Evolutionary conservation across 2,888 invertebrate genomes (phyloP), one percentile per base, ranked within the genome.

Genomic region (Lasioglossum malachurum): DNA sequence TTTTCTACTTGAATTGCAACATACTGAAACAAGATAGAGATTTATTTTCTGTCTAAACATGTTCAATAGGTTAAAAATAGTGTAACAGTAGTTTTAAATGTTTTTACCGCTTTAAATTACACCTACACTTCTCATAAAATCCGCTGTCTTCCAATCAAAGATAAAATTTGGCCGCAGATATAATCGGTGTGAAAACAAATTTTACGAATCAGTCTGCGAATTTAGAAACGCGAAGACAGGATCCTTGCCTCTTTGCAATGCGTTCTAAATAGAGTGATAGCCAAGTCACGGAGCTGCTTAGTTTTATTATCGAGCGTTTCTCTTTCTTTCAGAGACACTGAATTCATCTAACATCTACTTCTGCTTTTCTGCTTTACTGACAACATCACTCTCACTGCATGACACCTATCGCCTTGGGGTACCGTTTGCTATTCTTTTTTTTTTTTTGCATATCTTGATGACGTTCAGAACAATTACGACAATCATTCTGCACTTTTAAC

Each of bases 311-410:
- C 69, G 74, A 77, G 88, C 80, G 89, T 91, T 91, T 93, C 87
- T 93, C 82, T 93, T 93, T 91, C 87, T 94, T 94, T 93, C 92
- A 94, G 92, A 93, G 82, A 73, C 79, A 89, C 87, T 92, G 91
- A 93, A 86, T 84, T 87, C 83, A 87, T 69, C 83, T 87, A 90
- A 90, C 75, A 87, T 86, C 84, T 82, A 57, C 84, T 87, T 87
- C 89, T 90, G 87, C 84, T 88, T 89, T 89, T 92, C 87, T 92
- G 86, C 91, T 92, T 90, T 92, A 74, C n/a, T 86, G 87, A 84
- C 85, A 88, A 83, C 88, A 84, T 88, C 88, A 86, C 85, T 91
- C 84, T 88, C 81, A 91, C 91, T 93, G 92, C 92, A 92, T 92
- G 92, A 90, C 82, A 89, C 75, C 88, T 88, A 89, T 86, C 86